A percentile compares a stretch with the other conserved stretches of the same genome.
Conservation (phyloP, 2,113 vertebrate species). For the Heterocephalus glaber region DNA sequence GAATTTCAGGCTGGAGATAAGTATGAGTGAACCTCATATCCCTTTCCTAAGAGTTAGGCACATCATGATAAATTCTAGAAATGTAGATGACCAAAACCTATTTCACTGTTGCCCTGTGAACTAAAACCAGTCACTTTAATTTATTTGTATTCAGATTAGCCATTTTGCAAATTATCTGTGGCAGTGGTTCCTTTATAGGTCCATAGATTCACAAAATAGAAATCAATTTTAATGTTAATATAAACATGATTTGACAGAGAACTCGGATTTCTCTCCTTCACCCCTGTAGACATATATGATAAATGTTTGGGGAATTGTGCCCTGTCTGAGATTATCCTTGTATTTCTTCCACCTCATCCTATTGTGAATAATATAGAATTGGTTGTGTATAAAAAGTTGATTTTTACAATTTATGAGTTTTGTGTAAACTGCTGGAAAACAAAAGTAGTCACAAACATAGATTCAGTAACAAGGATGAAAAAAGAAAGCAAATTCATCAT, state of each 20-base stretch:
- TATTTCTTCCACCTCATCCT: slow-evolving; percentile 7
- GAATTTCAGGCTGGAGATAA: background rate
- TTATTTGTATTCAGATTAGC: background rate
- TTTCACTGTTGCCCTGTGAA: background rate
- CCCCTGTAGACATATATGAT: background rate
- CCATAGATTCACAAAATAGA: background rate
- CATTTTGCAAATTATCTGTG: background rate
- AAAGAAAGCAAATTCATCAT: background rate
- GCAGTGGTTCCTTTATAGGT: background rate
- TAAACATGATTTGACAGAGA: slow-evolving; percentile 5
- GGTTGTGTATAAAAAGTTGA: background rate
- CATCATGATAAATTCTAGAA: background rate
- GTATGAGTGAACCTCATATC: background rate
- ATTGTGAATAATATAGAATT: background rate
- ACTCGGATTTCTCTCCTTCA: background rate
- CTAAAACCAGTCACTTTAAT: background rate
- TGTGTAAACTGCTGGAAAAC: slow-evolving; percentile 38
- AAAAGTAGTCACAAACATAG: slow-evolving; percentile 41
- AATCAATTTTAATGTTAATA: slow-evolving; percentile 22
- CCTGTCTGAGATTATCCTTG: background rate
- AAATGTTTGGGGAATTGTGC: background rate
- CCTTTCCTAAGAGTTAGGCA: background rate
- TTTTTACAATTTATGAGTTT: slow-evolving; percentile 27
- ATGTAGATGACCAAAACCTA: background rate
- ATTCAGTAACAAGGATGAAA: background rate